These are phyloP conservation scores for Sitta europaea DNA, from an alignment of 2,113 vertebrate genomes.

Conservation along the genomic window DNA sequence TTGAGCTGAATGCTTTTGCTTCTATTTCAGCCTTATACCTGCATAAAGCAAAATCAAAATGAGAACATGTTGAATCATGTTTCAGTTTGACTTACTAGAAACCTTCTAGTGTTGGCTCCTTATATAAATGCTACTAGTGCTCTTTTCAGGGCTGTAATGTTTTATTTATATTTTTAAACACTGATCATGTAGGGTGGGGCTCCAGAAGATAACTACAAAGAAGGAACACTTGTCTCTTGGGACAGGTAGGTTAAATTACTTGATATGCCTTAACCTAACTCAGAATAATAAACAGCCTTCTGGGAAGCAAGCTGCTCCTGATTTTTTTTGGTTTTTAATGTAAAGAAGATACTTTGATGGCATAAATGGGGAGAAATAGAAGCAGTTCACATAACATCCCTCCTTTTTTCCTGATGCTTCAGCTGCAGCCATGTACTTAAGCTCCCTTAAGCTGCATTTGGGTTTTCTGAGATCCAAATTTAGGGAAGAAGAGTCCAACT, in stretches of 20 bases:
- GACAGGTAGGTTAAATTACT: slow-evolving; percentile 73
- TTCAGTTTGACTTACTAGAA: not conserved
- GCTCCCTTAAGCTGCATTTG: not conserved
- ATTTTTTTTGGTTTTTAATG: not conserved
- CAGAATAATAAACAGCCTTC: not conserved
- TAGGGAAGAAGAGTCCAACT: not conserved
- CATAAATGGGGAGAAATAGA: not conserved
- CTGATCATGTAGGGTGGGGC: slow-evolving; percentile 75
- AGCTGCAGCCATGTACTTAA: not conserved
- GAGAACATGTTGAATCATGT: not conserved
- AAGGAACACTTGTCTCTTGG: slow-evolving; percentile 76
- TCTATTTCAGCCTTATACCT: not conserved
- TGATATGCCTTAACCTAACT: not conserved
- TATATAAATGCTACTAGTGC: not conserved
- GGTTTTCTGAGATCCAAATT: not conserved
- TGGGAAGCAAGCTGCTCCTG: not conserved
- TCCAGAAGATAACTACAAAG: slow-evolving; percentile 81
- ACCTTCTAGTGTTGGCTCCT: not conserved
- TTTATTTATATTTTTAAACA: slow-evolving; percentile 3
- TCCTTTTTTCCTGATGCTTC: not conserved
- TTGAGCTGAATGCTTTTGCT: not conserved
- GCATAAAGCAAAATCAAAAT: not conserved
- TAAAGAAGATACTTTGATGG: not conserved
- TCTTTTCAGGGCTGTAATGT: not conserved
- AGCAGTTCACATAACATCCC: not conserved